Evolutionary conservation across 2,888 invertebrate genomes (phyloP), one percentile per base, ranked within the genome.

Genomic region (Conops quadrifasciatus): DNA sequence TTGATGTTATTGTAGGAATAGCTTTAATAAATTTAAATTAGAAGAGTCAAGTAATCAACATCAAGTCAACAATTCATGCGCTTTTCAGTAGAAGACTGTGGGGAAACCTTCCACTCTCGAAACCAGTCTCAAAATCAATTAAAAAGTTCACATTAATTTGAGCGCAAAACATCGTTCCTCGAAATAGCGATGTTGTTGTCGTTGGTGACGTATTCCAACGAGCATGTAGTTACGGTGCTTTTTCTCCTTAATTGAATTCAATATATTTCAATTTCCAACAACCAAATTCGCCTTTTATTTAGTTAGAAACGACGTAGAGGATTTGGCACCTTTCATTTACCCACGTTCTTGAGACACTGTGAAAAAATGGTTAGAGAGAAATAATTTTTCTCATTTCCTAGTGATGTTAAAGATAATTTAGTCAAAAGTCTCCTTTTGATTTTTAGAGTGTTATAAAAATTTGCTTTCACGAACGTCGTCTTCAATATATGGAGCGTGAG

Each of bases 401-500:
- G n/a, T n/a, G n/a, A n/a, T n/a, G n/a, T n/a, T n/a, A n/a, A n/a
- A n/a, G n/a, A n/a, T n/a, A n/a, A n/a, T n/a, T n/a, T n/a, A n/a
- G n/a, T n/a, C n/a, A n/a, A n/a, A n/a, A n/a, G n/a, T n/a, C 45
- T 45, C 16, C 49, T 16, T 53, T 36, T 56, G 53, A 13, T 43
- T 66, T 66, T n/a, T 73, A 86, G 94, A 95, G 95, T 76, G 89
- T 95, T 16, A 92, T 97, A 76, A 92, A 95, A 78, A 94, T 98
- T 71, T 95, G 96, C 80, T 98, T 98, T 88, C 97, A 98, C 87
- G 98, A 98, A 87, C 91, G 97, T 65, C 91, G 97, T 0, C 88
- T 98, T 70, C 98, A 97, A 85, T 98, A 95, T 84, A 96, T 95
- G 89, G 97, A 97, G 87, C 90, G 93, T 71, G 97, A 98, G 80